Evolutionary conservation across 1,140 invertebrate genomes (phyloP).

Genomic region (Drosophila truncata): DNA sequence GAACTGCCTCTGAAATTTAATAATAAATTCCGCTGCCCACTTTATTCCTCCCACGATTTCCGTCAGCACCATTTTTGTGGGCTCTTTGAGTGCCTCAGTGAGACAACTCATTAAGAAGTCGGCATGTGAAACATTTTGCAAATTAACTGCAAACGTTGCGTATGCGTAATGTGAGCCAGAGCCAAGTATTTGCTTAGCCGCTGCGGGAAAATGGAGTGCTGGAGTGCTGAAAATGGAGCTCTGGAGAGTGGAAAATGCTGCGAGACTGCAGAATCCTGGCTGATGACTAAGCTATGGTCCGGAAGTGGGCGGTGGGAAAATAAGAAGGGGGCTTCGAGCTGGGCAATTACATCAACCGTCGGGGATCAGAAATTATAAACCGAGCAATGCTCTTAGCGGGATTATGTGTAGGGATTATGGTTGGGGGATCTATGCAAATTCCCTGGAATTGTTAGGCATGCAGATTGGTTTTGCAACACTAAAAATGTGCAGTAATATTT

Average conservation of each 20-base stretch:
- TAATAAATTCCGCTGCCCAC: slow-evolving; percentile 41
- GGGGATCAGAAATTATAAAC: slow-evolving; percentile 35
- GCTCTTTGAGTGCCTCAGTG: slow-evolving; percentile 45
- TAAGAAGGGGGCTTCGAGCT: slow-evolving; percentile 6
- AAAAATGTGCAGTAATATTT: background rate
- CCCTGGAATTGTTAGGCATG: background rate
- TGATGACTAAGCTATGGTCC: slow-evolving; percentile 50
- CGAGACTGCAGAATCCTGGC: slow-evolving; percentile 4
- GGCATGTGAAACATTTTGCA: slow-evolving; percentile 75
- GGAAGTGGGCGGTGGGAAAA: slow-evolving; percentile 16
- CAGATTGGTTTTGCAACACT: background rate
- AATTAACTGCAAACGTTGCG: slow-evolving; percentile 80
- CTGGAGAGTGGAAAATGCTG: slow-evolving; percentile 17
- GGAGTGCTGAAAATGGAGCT: background rate
- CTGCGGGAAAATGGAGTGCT: slow-evolving; percentile 19
- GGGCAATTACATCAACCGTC: slow-evolving; percentile 36
- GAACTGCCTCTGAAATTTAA: slow-evolving; percentile 38
- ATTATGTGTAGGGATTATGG: slow-evolving; percentile 30
- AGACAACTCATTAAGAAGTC: slow-evolving; percentile 77
- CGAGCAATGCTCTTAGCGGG: slow-evolving; percentile 38
- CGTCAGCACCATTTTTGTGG: slow-evolving; percentile 1
- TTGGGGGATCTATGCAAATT: background rate
- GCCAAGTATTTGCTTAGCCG: slow-evolving; percentile 71
- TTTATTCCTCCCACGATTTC: background rate
- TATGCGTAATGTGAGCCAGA: slow-evolving; percentile 64